Evolutionary conservation across 1,140 invertebrate genomes (phyloP).

Genomic region (Drosophila chauvacae): DNA sequence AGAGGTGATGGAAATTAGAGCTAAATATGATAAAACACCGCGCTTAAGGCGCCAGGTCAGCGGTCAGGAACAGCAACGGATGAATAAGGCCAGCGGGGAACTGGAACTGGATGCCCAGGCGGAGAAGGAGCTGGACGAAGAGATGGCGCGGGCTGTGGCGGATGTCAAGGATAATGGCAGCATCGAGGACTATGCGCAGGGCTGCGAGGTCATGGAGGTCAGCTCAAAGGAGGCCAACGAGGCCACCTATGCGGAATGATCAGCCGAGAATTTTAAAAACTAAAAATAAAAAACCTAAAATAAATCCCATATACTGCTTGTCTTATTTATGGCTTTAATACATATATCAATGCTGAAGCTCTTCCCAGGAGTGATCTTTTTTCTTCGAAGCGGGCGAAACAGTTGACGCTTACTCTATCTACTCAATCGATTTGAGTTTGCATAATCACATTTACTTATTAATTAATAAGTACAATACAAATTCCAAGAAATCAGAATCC

Average conservation of each 20-base stretch:
- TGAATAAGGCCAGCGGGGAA: background rate
- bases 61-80: background rate
- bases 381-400: background rate
- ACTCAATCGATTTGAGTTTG: too few relatives aligned
- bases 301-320: background rate
- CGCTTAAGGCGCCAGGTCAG: constrained; percentile 3
- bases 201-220: constrained; percentile 65
- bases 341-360: too few relatives aligned
- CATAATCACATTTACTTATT: too few relatives aligned
- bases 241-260: constrained; percentile 57
- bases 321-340: too few relatives aligned
- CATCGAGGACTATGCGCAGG: constrained; percentile 69
- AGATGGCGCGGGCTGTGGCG: background rate
- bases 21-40: background rate
- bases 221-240: constrained; percentile 68
- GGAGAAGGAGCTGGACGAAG: constrained; percentile 19
- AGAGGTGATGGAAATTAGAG: too few relatives aligned
- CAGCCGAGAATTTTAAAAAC: constrained; percentile 3
- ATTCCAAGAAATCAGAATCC: too few relatives aligned
- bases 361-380: too few relatives aligned
- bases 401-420: background rate
- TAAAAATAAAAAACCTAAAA: constrained; percentile 32
- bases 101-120: constrained; percentile 1
- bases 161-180: constrained; percentile 38
- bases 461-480: too few relatives aligned